Evolutionary conservation across 2,888 invertebrate genomes (phyloP).

Genomic region (Dolomedes plantarius): DNA sequence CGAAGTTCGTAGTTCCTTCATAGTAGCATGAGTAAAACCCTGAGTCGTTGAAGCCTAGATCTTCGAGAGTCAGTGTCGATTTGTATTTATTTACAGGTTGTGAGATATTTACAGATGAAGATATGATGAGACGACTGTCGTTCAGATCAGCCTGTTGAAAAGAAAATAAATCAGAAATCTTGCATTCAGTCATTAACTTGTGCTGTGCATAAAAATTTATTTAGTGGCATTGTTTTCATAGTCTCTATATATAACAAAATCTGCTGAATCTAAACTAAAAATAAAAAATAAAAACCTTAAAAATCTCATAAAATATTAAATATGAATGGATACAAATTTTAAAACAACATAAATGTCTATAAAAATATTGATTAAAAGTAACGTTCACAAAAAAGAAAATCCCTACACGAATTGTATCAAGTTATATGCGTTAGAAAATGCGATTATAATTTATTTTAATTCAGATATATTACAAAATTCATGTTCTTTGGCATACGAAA

Average conservation of each 20-base stretch:
- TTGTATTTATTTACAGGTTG: constrained; percentile 59
- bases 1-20: constrained; percentile 76
- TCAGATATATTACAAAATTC: too few species aligned
- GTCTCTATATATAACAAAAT: neutral
- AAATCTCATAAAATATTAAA: neutral
- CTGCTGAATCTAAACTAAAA: neutral
- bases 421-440: too few species aligned
- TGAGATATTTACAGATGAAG: constrained; percentile 23
- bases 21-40: constrained; percentile 78
- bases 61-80: constrained; percentile 65
- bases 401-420: too few species aligned
- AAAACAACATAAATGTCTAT: too few species aligned
- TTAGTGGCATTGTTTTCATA: too few species aligned
- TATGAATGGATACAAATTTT: too few species aligned
- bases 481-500: too few species aligned
- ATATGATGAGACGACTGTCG: constrained; percentile 29
- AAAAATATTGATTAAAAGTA: too few species aligned
- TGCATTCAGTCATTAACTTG: neutral
- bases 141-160: neutral
- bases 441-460: too few species aligned
- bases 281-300: neutral
- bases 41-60: constrained; percentile 75
- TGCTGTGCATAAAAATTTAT: too few species aligned
- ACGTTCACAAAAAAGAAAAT: too few species aligned
- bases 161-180: neutral